These are phyloP conservation scores for Amia ocellicauda DNA, from an alignment of 2,113 vertebrate genomes.

Conservation along the genomic window DNA sequence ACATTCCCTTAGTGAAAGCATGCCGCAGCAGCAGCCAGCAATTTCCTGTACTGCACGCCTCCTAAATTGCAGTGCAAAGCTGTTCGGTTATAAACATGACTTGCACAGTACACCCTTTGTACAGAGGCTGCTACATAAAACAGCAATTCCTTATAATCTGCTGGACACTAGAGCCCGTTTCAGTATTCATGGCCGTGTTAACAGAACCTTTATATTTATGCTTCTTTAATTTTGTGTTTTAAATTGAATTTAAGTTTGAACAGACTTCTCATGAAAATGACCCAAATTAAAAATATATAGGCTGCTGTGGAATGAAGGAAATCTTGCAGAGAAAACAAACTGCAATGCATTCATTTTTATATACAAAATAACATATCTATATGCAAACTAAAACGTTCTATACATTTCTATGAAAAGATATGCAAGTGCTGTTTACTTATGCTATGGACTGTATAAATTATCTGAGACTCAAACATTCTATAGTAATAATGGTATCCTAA, in stretches of 20 bases:
- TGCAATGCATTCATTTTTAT: too few species aligned
- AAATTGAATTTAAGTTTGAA: background rate
- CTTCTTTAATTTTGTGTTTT: slow-evolving; percentile 10
- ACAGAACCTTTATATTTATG: slow-evolving; percentile 15
- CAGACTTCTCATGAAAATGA: too few species aligned
- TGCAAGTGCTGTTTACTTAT: too few species aligned
- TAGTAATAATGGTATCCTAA: too few species aligned
- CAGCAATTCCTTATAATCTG: slow-evolving; percentile 69
- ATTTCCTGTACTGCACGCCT: slow-evolving; percentile 94
- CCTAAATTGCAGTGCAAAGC: slow-evolving; percentile 90
- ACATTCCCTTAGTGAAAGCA: slow-evolving; percentile 89
- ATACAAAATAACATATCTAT: too few species aligned
- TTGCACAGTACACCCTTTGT: slow-evolving; percentile 86
- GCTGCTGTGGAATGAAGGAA: too few species aligned
- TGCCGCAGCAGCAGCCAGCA: slow-evolving; percentile 80
- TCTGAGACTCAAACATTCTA: too few species aligned
- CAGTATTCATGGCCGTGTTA: slow-evolving; percentile 43
- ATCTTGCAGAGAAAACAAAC: too few species aligned
- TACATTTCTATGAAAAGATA: too few species aligned
- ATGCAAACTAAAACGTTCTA: too few species aligned
- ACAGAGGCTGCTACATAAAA: slow-evolving; percentile 50
- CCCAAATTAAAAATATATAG: too few species aligned
- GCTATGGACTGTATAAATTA: too few species aligned
- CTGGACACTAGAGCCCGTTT: slow-evolving; percentile 55
- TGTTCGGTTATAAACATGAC: slow-evolving; percentile 70